Evolutionary conservation across 2,888 invertebrate genomes (phyloP).

Genomic region (Dicycla oo): DNA sequence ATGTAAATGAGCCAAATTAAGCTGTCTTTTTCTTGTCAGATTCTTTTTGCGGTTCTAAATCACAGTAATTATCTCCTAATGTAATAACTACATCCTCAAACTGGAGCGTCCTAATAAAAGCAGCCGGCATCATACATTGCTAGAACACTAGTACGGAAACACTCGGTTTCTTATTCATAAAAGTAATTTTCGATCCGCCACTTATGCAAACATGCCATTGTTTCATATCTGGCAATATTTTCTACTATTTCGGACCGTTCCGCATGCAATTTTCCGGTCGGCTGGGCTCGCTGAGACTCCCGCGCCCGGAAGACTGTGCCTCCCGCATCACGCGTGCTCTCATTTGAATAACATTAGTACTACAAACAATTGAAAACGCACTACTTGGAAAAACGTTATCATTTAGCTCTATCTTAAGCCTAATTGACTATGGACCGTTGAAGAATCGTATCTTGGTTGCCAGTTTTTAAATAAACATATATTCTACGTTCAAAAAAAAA

Average conservation of each 20-base stretch:
- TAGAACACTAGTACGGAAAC: constrained; percentile 48
- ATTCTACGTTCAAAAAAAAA: neutral
- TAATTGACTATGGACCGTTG: constrained; percentile 51
- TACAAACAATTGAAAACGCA: constrained; percentile 59
- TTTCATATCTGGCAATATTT: constrained; percentile 68
- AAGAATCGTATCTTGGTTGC: constrained; percentile 20
- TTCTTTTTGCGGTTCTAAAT: neutral
- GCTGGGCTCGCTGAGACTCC: constrained; percentile 63
- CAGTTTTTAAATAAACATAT: constrained; percentile 13
- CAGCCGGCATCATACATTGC: constrained; percentile 29
- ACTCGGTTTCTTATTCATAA: constrained; percentile 54
- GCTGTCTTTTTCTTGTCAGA: too few species aligned
- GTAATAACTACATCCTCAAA: neutral
- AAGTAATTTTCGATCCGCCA: constrained; percentile 65
- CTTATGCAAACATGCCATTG: constrained; percentile 67
- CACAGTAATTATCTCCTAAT: neutral
- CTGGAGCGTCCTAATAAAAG: neutral
- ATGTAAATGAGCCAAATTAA: neutral
- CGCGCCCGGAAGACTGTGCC: constrained; percentile 66
- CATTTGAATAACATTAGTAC: constrained; percentile 71
- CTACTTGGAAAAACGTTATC: constrained; percentile 60
- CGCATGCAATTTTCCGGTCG: constrained; percentile 77
- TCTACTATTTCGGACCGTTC: constrained; percentile 75
- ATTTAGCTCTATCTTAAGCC: constrained; percentile 43
- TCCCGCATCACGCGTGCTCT: constrained; percentile 63